These are phyloP conservation scores for Xenopus laevis DNA, from an alignment of 2,113 vertebrate species.

Conservation along the genomic window DNA sequence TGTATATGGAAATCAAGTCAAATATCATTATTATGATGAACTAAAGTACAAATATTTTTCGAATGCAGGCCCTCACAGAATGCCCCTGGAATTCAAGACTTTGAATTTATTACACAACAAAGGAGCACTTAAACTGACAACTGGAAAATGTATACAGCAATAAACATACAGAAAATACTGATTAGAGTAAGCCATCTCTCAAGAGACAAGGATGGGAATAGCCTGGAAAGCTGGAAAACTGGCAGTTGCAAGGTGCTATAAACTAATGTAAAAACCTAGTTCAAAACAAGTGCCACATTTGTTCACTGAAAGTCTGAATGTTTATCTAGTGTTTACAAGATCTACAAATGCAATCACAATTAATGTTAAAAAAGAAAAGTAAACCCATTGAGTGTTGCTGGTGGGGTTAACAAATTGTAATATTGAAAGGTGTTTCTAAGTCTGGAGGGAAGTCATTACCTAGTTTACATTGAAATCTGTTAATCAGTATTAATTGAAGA, in stretches of 20 bases:
- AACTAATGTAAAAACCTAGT: slow-evolving; percentile 48
- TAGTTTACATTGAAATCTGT: slow-evolving; percentile 34
- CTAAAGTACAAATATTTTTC: slow-evolving; percentile 86
- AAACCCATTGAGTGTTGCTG: too few relatives aligned
- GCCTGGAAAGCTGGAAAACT: not conserved
- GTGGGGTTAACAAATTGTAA: too few relatives aligned
- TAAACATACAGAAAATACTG: slow-evolving; percentile 52
- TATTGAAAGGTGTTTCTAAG: not conserved
- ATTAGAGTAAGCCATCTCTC: slow-evolving; percentile 47
- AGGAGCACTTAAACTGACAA: slow-evolving; percentile 83
- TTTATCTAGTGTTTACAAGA: slow-evolving; percentile 73
- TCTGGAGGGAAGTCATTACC: slow-evolving; percentile 1
- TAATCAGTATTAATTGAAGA: slow-evolving; percentile 40
- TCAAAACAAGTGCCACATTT: slow-evolving; percentile 71
- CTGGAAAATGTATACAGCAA: slow-evolving; percentile 72
- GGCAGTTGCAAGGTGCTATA: slow-evolving; percentile 63
- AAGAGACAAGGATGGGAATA: slow-evolving; percentile 5
- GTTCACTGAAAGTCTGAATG: slow-evolving; percentile 64
- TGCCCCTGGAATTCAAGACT: slow-evolving; percentile 85
- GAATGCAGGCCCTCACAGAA: slow-evolving; percentile 78
- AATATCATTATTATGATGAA: slow-evolving; percentile 87
- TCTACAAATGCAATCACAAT: slow-evolving; percentile 56
- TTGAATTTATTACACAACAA: slow-evolving; percentile 74
- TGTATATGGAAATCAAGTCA: slow-evolving; percentile 74
- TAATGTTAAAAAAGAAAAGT: not conserved